phyloP scores from a whole-genome alignment of 1,140 invertebrate species.

The Ostrea edulis region DNA sequence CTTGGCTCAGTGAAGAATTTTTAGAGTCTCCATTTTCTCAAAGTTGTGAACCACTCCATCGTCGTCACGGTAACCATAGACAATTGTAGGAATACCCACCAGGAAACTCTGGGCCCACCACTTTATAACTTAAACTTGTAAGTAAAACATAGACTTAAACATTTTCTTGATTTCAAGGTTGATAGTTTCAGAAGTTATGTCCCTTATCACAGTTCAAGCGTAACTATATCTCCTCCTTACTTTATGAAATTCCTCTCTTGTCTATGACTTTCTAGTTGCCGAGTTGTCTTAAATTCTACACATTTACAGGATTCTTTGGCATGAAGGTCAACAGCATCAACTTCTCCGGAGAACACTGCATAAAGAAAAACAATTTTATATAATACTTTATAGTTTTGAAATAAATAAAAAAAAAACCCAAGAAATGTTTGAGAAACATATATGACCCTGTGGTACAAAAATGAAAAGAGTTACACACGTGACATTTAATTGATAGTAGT shows the following conservation, averaged over 20 bases:
- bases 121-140: slow-evolving; percentile 82
- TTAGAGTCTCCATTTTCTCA: slow-evolving; percentile 77
- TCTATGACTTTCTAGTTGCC: slow-evolving; percentile 79
- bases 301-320: slow-evolving; percentile 80
- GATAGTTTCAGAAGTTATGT: not conserved
- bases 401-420: no score
- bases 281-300: slow-evolving; percentile 84
- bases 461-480: no score
- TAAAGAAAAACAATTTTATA: not conserved
- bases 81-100: slow-evolving; percentile 83
- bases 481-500: no score
- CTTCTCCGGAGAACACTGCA: slow-evolving; percentile 77
- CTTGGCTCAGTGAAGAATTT: slow-evolving; percentile 81
- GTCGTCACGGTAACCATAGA: slow-evolving; percentile 87
- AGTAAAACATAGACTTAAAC: no score
- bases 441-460: no score
- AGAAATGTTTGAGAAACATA: no score
- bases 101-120: slow-evolving; percentile 90
- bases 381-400: no score
- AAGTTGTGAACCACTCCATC: slow-evolving; percentile 82
- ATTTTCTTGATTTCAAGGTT: not conserved
- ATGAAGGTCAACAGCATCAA: slow-evolving; percentile 69
- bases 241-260: slow-evolving; percentile 82
- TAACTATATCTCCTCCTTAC: no score
- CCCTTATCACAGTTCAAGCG: slow-evolving; percentile 2